Percentiles rank a stretch among this genome's conserved stretches.
Evolutionary conservation across 1,140 invertebrate genomes (phyloP).

Genomic region (silkworm (Bombyx mori)): DNA sequence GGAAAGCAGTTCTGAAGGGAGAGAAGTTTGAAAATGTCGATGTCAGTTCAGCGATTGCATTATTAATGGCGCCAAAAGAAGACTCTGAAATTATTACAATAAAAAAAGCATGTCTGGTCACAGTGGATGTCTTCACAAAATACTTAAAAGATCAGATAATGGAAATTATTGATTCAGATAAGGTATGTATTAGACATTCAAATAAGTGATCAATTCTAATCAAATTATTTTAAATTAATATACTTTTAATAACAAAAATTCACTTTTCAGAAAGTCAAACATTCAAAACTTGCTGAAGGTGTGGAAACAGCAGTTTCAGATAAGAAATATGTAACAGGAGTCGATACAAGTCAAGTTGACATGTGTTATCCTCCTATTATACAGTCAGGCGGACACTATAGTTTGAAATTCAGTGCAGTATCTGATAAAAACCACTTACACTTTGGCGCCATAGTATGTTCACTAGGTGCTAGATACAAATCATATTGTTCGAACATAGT

Average conservation of each 20-base stretch:
- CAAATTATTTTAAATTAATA: too few relatives aligned
- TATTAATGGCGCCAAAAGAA: conserved; percentile 95
- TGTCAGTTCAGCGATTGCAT: conserved; percentile 86
- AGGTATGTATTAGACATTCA: conserved; percentile 70
- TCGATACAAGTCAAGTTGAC: conserved; percentile 91
- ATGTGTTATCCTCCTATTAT: conserved; percentile 99
- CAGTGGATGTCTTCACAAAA: conserved; percentile 96
- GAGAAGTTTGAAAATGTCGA: conserved; percentile 91
- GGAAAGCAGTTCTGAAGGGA: conserved; percentile 83
- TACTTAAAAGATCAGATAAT: conserved; percentile 98
- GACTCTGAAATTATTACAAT: conserved; percentile 93
- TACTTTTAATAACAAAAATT: neutral
- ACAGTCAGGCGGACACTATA: conserved; percentile 97
- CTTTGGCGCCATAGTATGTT: conserved; percentile 97
- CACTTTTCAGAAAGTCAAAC: conserved; percentile 88
- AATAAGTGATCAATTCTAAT: neutral
- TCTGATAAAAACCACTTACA: conserved; percentile 96
- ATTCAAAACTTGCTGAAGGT: conserved; percentile 94
- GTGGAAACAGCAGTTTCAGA: conserved; percentile 92
- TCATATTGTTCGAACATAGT: conserved; percentile 99
- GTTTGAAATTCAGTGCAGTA: conserved; percentile 94
- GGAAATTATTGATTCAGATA: conserved; percentile 98
- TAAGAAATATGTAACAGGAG: conserved; percentile 94
- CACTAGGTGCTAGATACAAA: conserved; percentile 94
- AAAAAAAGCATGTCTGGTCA: conserved; percentile 94